Evolutionary conservation across 2,113 vertebrate genomes (phyloP).

Genomic region (Aleadryas rufinucha): DNA sequence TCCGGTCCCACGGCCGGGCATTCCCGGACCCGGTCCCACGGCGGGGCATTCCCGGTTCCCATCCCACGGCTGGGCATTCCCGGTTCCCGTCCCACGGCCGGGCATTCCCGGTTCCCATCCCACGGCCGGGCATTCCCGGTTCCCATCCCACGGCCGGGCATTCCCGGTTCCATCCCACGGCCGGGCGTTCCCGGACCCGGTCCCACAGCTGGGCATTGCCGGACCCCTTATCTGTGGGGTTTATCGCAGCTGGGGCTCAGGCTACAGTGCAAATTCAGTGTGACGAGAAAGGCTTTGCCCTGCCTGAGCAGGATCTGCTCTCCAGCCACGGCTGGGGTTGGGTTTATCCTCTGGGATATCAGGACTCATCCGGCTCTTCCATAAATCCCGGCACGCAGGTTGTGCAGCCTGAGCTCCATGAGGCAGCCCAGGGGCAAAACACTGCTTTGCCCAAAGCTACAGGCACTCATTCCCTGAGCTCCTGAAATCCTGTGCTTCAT

Average conservation of each 20-base stretch:
- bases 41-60: too few species aligned
- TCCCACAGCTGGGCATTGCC: not conserved
- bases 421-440: not conserved
- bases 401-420: not conserved
- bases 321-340: rapidly evolving
- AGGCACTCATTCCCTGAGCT: not conserved
- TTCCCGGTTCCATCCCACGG: rapidly evolving
- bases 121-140: not conserved
- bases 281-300: not conserved
- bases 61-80: too few species aligned
- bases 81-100: too few species aligned
- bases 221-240: rapidly evolving
- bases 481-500: not conserved
- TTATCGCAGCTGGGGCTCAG: not conserved
- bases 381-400: rapidly evolving
- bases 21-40: too few species aligned
- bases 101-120: too few species aligned
- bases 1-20: too few species aligned
- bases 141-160: not conserved
- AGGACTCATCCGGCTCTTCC: not conserved
- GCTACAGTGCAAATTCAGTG: rapidly evolving
- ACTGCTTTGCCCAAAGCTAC: not conserved
- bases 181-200: not conserved
- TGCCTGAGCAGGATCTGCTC: not conserved
- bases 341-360: rapidly evolving